Evolutionary conservation across 2,888 invertebrate genomes (phyloP).

Genomic region (Clusia tigrina): DNA sequence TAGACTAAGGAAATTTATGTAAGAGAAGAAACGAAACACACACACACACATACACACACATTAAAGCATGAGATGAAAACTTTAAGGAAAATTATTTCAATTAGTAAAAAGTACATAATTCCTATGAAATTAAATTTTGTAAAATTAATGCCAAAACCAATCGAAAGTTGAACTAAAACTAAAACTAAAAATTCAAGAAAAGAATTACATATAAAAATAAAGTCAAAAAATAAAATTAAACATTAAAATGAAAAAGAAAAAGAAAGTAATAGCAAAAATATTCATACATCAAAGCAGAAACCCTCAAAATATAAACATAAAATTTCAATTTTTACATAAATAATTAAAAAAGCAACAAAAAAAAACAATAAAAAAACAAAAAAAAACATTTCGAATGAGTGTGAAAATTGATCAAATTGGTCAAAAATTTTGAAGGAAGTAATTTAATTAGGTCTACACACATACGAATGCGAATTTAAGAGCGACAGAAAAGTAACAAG

Average conservation of each 20-base stretch:
- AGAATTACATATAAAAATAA: slow-evolving; percentile 14
- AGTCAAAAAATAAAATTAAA: slow-evolving; percentile 13
- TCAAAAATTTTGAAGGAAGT: no score
- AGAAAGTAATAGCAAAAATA: slow-evolving; percentile 11
- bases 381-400: not conserved
- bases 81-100: slow-evolving; percentile 25
- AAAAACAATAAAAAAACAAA: not conserved
- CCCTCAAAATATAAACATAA: no score
- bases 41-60: slow-evolving; percentile 1
- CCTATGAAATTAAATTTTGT: slow-evolving; percentile 38
- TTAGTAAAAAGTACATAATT: slow-evolving; percentile 42
- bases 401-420: no score
- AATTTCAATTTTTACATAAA: not conserved
- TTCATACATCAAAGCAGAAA: slow-evolving; percentile 12
- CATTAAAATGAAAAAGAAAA: slow-evolving; percentile 12
- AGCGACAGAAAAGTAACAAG: not conserved
- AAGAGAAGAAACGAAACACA: slow-evolving; percentile 9
- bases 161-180: not conserved
- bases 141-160: not conserved
- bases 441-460: no score
- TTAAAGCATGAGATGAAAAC: slow-evolving; percentile 12
- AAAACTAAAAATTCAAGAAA: not conserved
- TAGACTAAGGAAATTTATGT: slow-evolving; percentile 28
- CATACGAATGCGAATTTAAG: not conserved
- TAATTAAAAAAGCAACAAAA: not conserved